phyloP scores from a whole-genome alignment of 2,797 vertebrate species.

The Phrynocephalus forsythii region DNA sequence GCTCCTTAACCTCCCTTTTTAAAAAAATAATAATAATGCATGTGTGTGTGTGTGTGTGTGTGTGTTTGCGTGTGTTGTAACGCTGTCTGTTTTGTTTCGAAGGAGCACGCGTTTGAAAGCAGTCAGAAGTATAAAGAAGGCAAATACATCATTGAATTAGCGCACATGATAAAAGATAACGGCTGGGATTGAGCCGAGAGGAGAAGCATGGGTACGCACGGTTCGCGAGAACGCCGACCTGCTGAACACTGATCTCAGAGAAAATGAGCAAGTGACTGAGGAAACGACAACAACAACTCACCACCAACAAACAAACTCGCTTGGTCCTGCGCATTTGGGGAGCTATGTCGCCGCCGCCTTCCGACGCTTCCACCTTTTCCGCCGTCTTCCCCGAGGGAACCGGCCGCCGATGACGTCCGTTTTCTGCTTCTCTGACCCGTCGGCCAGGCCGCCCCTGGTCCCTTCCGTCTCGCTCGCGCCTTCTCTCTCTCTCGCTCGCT shows the following conservation, averaged over 20 bases:
- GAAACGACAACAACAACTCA: background rate
- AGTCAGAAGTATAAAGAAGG: slow-evolving; percentile 99
- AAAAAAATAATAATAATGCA: too few relatives aligned
- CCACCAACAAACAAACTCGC: slow-evolving; percentile 40
- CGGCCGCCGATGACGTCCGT: slow-evolving; percentile 80
- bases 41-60: too few relatives aligned
- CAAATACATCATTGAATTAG: slow-evolving; percentile 99
- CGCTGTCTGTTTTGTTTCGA: slow-evolving; percentile 27
- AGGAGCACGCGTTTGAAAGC: slow-evolving; percentile 99
- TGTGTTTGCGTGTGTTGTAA: too few relatives aligned
- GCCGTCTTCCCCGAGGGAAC: slow-evolving; percentile 79
- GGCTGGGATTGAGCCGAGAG: slow-evolving; percentile 92
- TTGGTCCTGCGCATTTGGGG: slow-evolving; percentile 82
- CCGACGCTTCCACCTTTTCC: slow-evolving; percentile 71
- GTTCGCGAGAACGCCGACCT: slow-evolving; percentile 74
- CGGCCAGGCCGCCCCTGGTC: slow-evolving; percentile 82
- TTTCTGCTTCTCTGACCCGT: slow-evolving; percentile 84
- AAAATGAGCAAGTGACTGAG: slow-evolving; percentile 77
- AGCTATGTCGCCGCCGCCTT: slow-evolving; percentile 58
- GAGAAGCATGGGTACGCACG: slow-evolving; percentile 34
- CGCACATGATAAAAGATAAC: slow-evolving; percentile 99
- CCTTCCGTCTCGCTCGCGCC: slow-evolving; percentile 68
- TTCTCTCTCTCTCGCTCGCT: slow-evolving; percentile 56
- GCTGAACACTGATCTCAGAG: slow-evolving; percentile 77
- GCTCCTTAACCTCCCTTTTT: background rate